Conservation (phyloP, 1,140 invertebrate genomes). For the Belonocnema kinseyi region DNA sequence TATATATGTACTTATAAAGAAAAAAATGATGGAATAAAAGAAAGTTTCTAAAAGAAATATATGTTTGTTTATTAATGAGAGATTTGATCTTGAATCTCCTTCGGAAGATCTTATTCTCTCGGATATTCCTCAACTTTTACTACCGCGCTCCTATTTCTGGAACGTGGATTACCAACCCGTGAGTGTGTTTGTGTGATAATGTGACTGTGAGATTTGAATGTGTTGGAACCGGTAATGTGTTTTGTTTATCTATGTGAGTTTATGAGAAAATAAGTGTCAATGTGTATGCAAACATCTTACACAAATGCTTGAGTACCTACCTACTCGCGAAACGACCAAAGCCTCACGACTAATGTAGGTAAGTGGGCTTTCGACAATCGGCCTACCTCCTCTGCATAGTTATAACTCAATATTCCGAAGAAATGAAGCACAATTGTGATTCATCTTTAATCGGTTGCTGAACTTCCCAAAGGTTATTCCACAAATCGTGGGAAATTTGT, state of each 20-base stretch:
- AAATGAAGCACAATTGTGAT: not conserved
- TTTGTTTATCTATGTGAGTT: not conserved
- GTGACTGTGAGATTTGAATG: not conserved
- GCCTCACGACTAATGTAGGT: constrained; percentile 69
- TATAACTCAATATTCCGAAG: not conserved
- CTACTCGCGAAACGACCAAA: constrained; percentile 33
- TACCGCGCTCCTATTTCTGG: not conserved
- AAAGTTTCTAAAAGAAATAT: too few relatives aligned
- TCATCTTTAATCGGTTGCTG: not conserved
- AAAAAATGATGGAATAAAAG: too few relatives aligned
- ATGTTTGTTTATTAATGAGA: too few relatives aligned
- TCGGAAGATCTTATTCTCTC: not conserved
- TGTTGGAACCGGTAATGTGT: not conserved
- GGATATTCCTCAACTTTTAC: not conserved
- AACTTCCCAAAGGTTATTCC: constrained; percentile 2
- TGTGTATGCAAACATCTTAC: not conserved
- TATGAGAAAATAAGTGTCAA: not conserved
- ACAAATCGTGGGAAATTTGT: not conserved
- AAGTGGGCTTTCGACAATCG: constrained; percentile 71
- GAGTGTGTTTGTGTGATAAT: not conserved
- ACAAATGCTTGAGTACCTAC: not conserved
- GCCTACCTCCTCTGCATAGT: not conserved
- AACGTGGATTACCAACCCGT: constrained; percentile 3
- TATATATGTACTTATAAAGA: too few relatives aligned
- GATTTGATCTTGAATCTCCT: too few relatives aligned